Evolutionary conservation across 2,888 invertebrate species (phyloP), one percentile per base, ranked within the genome.

Genomic region (Panopea generosa): DNA sequence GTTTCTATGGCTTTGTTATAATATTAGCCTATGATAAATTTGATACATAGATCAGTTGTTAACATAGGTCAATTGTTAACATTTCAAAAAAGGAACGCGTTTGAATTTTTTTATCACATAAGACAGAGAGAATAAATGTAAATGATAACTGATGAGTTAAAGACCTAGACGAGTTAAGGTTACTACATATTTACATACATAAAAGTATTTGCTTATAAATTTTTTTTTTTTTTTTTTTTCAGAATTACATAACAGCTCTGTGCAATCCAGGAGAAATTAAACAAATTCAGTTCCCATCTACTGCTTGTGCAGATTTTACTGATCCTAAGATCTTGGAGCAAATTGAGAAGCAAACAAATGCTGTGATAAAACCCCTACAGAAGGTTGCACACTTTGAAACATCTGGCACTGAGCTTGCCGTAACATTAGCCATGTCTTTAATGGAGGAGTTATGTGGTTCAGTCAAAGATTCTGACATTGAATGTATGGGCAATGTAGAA

Each of bases 391-490:
- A 82, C 43, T 71, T 88, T 26, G 71, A 80, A 71, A 87, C 89
- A 18, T 70, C 73, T 38, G 90, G 90, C 3, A 73, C 84, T 40
- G 85, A 87, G 24, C 66, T 88, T 11, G 85, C 87, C 3, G 88
- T 90, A 9, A 87, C 88, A 11, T 63, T 90, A 20, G 90, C 90
- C n/a, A 72, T 88, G 63, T 90, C 90, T 6, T 76, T 85, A 20
- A 68, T 90, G 38, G 90, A 90, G 59, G 87, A 86, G 52, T 52
- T 88, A 18, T 82, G 86, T 14, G 82, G 79, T 22, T 66, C 74
- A 18, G 38, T 71, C 27, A 27, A 63, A 24, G 33, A 67, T 9
- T 68, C 69, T 11, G 70, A 50, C 47, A 71, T 68, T 47, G 65
- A 57, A 2, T 20, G 9, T 2, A 49, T 61, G 1, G 50, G 50